Evolutionary conservation across 1,140 invertebrate species (phyloP).

Genomic region (Aphaenogaster rudis): DNA sequence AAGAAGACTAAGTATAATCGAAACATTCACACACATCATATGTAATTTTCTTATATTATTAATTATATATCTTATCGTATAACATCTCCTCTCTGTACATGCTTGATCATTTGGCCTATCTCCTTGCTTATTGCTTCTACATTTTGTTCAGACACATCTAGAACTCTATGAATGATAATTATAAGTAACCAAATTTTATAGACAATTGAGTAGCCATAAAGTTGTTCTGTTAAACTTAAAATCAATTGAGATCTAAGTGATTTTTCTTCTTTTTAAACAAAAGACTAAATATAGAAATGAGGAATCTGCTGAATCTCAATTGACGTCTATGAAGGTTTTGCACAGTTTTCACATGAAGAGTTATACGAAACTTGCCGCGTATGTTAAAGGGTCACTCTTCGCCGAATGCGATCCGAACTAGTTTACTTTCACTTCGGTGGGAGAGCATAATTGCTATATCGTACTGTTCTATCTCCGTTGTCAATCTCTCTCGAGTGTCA

Average conservation of each 20-base stretch:
- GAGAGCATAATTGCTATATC: conserved; percentile 12
- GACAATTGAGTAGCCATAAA: too few relatives aligned
- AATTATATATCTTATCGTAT: too few relatives aligned
- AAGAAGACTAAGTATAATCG: too few relatives aligned
- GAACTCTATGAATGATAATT: background rate
- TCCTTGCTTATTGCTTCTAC: background rate
- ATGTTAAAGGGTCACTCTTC: background rate
- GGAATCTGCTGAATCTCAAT: background rate
- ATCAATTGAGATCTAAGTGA: background rate
- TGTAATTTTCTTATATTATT: too few relatives aligned
- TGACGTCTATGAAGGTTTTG: background rate
- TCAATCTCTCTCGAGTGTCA: background rate
- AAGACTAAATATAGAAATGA: background rate
- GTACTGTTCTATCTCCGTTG: background rate
- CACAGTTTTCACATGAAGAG: background rate
- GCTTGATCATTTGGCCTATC: too few relatives aligned
- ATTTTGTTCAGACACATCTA: background rate
- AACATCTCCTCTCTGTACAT: too few relatives aligned
- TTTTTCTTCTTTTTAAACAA: background rate
- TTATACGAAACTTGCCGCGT: background rate
- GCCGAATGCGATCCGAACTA: background rate
- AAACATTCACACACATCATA: too few relatives aligned
- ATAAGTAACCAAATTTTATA: background rate
- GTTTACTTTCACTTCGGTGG: background rate
- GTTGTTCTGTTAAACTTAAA: background rate